Evolutionary conservation across 2,113 vertebrate genomes (phyloP), one percentile per base, ranked within the genome.

Genomic region (Oncorhynchus nerka): DNA sequence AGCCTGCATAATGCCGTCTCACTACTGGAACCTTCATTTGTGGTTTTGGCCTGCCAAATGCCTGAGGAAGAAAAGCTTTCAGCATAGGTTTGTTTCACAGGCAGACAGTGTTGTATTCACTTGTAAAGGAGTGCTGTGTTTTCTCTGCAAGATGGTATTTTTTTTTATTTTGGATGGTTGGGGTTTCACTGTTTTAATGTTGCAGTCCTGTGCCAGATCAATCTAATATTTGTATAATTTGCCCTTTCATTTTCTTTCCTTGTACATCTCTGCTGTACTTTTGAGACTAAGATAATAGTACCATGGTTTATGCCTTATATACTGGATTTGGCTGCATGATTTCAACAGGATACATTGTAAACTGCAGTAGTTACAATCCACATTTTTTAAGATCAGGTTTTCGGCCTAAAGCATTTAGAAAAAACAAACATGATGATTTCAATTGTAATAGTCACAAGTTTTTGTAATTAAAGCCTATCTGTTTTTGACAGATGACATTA

Each of bases 1-100:
- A 87, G 69, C 34, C 76, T 85, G 9, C 83, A 86, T 89, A 87
- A 91, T 82, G 77, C 85, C 68, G 67, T 75, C 84, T 90, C 75
- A 77, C 82, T 81, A 82, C 75, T 45, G 71, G 77, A 57, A 77
- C 83, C 78, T 74, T 89, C 88, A 92, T 90, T 90, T 91, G 85
- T 84, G 83, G 83, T 86, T 88, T 83, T 78, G 68, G 75, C 34
- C 78, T 67, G 82, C 78, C 83, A 90, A 87, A 83, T 80, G 79
- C 84, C 76, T 64, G 69, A 76, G 77, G 75, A 78, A 45, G 9
- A 45, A 88, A 80, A 55, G 16, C 75, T 87, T 81, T 86, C 79
- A 79, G 81, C 73, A 81, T 86, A 89, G 83, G 88, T 88, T 79
- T 79, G 39, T 45, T 45, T 45, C 2, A 11, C 39, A 45, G 39